Evolutionary conservation across 2,113 vertebrate species (phyloP).

Genomic region (Pituophis catenifer): DNA sequence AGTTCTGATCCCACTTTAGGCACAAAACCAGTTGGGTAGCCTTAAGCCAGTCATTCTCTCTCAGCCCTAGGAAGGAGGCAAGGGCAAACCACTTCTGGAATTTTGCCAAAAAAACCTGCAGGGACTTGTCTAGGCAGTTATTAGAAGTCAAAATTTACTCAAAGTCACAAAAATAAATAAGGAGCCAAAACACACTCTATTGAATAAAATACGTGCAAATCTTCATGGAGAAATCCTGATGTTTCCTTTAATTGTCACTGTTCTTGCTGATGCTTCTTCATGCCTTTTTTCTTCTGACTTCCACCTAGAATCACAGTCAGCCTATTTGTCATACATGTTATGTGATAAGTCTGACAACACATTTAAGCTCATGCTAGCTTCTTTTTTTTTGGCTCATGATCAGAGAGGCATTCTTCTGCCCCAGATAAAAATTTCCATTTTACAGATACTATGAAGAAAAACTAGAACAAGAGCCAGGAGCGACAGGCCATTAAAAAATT

Average conservation of each 20-base stretch:
- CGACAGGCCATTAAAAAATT: constrained; percentile 1
- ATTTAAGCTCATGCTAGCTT: constrained; percentile 4
- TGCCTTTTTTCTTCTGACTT: not conserved
- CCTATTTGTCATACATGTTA: constrained; percentile 3
- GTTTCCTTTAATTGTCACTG: not conserved
- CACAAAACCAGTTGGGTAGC: not conserved
- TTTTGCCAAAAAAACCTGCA: not conserved
- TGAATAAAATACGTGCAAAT: not conserved
- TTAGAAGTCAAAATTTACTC: not conserved
- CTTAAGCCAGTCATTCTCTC: not conserved
- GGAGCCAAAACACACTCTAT: not conserved
- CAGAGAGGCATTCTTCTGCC: constrained; percentile 24
- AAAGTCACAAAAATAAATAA: not conserved
- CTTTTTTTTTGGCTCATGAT: constrained; percentile 38
- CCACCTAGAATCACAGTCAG: not conserved
- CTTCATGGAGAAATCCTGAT: not conserved
- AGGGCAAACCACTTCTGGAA: not conserved
- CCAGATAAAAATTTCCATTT: constrained; percentile 12
- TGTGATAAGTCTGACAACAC: constrained; percentile 9
- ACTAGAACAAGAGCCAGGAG: not conserved
- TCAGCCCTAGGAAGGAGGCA: not conserved
- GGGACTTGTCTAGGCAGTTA: not conserved
- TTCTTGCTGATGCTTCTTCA: accelerated
- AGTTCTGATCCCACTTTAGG: no score
- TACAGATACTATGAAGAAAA: constrained; percentile 25